Percentiles rank a stretch among this genome's conserved stretches.
Evolutionary conservation across 92 coral and sea anemone genomes (phyloP).

Genomic region (Montipora capitata): DNA sequence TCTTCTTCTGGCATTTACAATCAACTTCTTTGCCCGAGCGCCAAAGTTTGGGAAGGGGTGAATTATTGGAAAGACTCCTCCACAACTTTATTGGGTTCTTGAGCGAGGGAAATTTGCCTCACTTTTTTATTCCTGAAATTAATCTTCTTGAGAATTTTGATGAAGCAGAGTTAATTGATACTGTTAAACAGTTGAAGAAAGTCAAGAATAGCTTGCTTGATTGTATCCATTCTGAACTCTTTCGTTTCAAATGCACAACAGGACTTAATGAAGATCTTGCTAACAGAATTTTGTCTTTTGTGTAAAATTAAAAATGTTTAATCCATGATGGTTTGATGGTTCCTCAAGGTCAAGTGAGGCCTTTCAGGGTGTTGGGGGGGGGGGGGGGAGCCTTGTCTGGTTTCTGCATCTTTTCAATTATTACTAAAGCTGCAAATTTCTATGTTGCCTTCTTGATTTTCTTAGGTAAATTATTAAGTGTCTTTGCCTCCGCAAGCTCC

Average conservation of each 20-base stretch:
- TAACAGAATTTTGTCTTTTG: constrained; percentile 12
- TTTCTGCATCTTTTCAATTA: no score
- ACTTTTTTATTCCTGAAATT: constrained; percentile 23
- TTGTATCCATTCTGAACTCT: constrained; percentile 3
- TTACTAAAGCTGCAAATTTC: no score
- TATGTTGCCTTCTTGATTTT: no score
- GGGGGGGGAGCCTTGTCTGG: no score
- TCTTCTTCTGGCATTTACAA: constrained; percentile 37
- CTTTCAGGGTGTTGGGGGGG: no score
- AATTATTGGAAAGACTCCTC: constrained; percentile 7
- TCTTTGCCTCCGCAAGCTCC: no score
- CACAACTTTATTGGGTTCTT: constrained; percentile 10
- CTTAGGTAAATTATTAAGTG: no score
- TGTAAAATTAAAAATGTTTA: neutral
- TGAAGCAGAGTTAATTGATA: neutral
- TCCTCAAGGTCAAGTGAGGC: no score
- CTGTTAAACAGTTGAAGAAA: constrained; percentile 2
- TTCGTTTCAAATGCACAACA: neutral
- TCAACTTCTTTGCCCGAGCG: constrained; percentile 20
- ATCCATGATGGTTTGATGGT: no score
- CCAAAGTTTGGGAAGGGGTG: constrained; percentile 47
- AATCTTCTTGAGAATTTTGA: constrained; percentile 18
- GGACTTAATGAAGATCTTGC: constrained; percentile 21
- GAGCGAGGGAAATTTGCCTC: constrained; percentile 11
- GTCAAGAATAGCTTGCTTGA: constrained; percentile 5